Evolutionary conservation across 1,140 invertebrate species (phyloP).

Genomic region (Aphelinus atriplicis): DNA sequence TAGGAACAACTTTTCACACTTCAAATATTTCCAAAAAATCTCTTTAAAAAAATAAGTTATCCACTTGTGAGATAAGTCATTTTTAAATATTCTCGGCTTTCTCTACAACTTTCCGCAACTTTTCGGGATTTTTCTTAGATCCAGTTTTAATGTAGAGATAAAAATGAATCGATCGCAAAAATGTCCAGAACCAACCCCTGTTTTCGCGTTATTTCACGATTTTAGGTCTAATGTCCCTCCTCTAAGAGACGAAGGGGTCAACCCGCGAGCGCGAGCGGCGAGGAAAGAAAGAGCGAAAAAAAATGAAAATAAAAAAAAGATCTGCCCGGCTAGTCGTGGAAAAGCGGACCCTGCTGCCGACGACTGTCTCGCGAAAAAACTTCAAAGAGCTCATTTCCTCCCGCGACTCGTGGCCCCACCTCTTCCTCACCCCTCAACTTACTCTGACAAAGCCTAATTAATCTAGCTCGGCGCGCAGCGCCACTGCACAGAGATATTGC

Average conservation of each 20-base stretch:
- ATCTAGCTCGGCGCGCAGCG: neutral
- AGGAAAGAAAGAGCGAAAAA: neutral
- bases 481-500: neutral
- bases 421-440: neutral
- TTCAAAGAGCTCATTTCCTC: constrained; percentile 29
- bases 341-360: neutral
- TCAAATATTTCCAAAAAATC: too few species aligned
- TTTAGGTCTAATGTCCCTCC: too few species aligned
- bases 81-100: too few species aligned
- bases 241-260: constrained; percentile 16
- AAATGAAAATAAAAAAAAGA: neutral
- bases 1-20: too few species aligned
- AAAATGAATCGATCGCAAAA: too few species aligned
- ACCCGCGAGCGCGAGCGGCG: neutral
- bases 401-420: neutral
- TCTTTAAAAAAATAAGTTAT: too few species aligned
- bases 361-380: constrained; percentile 24
- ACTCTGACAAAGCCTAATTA: constrained; percentile 25
- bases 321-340: neutral
- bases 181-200: too few species aligned
- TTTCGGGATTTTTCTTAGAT: too few species aligned
- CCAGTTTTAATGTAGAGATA: too few species aligned
- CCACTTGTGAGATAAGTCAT: too few species aligned
- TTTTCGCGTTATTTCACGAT: too few species aligned
- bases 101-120: too few species aligned